phyloP scores from a whole-genome alignment of 2,113 vertebrate genomes.

The Colistium nudipinnis region DNA sequence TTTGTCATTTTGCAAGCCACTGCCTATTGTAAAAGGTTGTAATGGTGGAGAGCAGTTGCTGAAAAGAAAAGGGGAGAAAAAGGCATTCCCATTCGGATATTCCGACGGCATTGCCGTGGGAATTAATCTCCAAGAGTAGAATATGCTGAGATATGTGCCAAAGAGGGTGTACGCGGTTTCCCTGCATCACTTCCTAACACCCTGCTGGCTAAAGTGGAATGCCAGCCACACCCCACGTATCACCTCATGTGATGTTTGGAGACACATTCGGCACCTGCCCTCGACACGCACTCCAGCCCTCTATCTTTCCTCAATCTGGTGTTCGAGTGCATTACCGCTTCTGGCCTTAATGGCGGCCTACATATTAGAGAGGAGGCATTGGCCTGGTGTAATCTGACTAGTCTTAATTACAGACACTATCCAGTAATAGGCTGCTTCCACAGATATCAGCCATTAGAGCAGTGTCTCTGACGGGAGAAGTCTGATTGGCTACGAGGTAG shows the following conservation, averaged over 20 bases:
- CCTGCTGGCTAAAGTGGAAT: slow-evolving; percentile 52
- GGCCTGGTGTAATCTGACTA: slow-evolving; percentile 71
- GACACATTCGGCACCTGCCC: slow-evolving; percentile 31
- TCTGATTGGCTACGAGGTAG: slow-evolving; percentile 69
- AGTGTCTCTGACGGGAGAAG: slow-evolving; percentile 61
- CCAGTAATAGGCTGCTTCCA: slow-evolving; percentile 75
- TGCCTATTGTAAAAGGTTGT: slow-evolving; percentile 53
- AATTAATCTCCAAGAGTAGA: slow-evolving; percentile 57
- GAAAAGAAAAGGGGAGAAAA: slow-evolving; percentile 26
- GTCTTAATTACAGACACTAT: slow-evolving; percentile 79
- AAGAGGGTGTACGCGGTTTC: slow-evolving; percentile 40
- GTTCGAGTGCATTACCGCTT: slow-evolving; percentile 44
- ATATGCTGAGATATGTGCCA: slow-evolving; percentile 53
- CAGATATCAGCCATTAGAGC: slow-evolving; percentile 78
- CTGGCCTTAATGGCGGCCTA: slow-evolving; percentile 60
- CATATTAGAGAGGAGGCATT: slow-evolving; percentile 65
- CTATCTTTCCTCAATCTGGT: slow-evolving; percentile 32
- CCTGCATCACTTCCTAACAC: slow-evolving; percentile 50
- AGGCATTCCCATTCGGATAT: slow-evolving; percentile 41
- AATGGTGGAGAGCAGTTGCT: slow-evolving; percentile 40
- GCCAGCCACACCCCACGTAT: slow-evolving; percentile 55
- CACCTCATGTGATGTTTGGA: slow-evolving; percentile 55
- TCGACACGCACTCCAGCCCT: slow-evolving; percentile 24
- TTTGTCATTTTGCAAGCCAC: slow-evolving; percentile 44
- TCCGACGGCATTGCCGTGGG: slow-evolving; percentile 38